Conservation (phyloP, 2,113 vertebrate genomes). For the Sialia sialis region DNA sequence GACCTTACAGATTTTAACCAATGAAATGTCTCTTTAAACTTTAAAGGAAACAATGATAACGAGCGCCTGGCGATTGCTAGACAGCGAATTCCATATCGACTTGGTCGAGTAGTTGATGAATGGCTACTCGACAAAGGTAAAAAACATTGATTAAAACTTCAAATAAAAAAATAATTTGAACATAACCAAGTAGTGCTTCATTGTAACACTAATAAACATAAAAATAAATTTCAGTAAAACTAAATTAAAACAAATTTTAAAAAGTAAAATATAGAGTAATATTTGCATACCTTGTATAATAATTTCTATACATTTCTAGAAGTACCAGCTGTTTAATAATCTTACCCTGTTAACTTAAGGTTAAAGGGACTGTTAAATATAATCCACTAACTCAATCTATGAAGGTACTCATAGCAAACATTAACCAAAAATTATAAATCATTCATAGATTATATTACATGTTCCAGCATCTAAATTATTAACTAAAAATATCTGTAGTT, state of each 20-base stretch:
- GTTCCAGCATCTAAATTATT: slow-evolving; percentile 90
- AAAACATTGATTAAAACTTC: slow-evolving; percentile 99
- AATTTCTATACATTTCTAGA: slow-evolving; percentile 94
- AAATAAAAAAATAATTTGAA: slow-evolving; percentile 99
- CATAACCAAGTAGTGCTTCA: slow-evolving; percentile 94
- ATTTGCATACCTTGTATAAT: slow-evolving; percentile 92
- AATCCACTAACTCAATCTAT: slow-evolving; percentile 90
- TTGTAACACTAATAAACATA: slow-evolving; percentile 97
- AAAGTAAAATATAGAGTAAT: slow-evolving; percentile 94
- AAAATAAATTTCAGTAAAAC: slow-evolving; percentile 98
- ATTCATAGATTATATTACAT: slow-evolving; percentile 84
- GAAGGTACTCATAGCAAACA: slow-evolving; percentile 85
- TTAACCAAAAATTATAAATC: slow-evolving; percentile 95
- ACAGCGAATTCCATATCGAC: slow-evolving; percentile 99
- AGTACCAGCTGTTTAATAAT: slow-evolving; percentile 90
- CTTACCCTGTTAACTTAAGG: slow-evolving; percentile 94
- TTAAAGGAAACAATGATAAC: slow-evolving; percentile 99
- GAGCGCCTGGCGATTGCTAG: slow-evolving; percentile 99
- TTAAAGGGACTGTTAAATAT: slow-evolving; percentile 99
- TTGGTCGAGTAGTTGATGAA: slow-evolving; percentile 99
- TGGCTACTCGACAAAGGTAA: slow-evolving; percentile 99
- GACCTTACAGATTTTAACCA: slow-evolving; percentile 99
- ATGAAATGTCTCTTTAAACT: slow-evolving; percentile 99
- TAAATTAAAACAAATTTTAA: slow-evolving; percentile 93
- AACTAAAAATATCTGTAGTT: slow-evolving; percentile 85